Percentiles rank a stretch among this genome's conserved stretches.
Evolutionary conservation across 2,888 invertebrate genomes (phyloP).

Genomic region (Pteria penguin): DNA sequence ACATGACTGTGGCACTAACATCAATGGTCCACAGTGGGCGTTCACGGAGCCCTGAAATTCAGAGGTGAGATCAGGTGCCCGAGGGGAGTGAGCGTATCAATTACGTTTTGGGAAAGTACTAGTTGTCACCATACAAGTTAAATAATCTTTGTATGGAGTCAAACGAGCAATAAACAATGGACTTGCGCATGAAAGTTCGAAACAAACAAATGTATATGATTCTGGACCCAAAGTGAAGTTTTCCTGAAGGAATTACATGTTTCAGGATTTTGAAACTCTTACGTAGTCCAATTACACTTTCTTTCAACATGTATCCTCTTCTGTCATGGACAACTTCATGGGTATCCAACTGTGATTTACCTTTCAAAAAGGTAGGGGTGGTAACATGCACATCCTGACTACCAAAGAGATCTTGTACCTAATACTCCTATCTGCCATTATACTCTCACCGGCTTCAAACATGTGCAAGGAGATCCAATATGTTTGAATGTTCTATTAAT

Average conservation of each 20-base stretch:
- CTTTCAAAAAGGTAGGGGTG: constrained; percentile 52
- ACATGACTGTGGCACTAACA: too few species aligned
- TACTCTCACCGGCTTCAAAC: constrained; percentile 37
- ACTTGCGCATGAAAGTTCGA: too few species aligned
- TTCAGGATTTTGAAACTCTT: constrained; percentile 45
- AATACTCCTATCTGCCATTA: constrained; percentile 54
- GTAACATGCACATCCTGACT: constrained; percentile 46
- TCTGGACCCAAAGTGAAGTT: constrained; percentile 6
- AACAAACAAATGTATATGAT: constrained; percentile 20
- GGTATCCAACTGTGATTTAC: constrained; percentile 50
- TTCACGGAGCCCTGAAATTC: too few species aligned
- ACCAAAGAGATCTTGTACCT: constrained; percentile 56
- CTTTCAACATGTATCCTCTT: constrained; percentile 39
- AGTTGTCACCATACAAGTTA: too few species aligned
- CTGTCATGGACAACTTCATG: constrained; percentile 45
- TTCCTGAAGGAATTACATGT: constrained; percentile 4
- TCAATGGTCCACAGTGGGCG: too few species aligned
- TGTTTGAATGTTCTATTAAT: constrained; percentile 46
- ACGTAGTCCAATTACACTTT: constrained; percentile 42
- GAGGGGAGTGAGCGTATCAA: too few species aligned
- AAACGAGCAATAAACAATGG: too few species aligned
- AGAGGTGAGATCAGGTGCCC: too few species aligned
- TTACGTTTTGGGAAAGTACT: too few species aligned
- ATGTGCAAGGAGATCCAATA: too few species aligned
- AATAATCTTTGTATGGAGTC: too few species aligned